Evolutionary conservation across 2,113 vertebrate species (phyloP), one percentile per base, ranked within the genome.

Genomic region (Grallaria varia): DNA sequence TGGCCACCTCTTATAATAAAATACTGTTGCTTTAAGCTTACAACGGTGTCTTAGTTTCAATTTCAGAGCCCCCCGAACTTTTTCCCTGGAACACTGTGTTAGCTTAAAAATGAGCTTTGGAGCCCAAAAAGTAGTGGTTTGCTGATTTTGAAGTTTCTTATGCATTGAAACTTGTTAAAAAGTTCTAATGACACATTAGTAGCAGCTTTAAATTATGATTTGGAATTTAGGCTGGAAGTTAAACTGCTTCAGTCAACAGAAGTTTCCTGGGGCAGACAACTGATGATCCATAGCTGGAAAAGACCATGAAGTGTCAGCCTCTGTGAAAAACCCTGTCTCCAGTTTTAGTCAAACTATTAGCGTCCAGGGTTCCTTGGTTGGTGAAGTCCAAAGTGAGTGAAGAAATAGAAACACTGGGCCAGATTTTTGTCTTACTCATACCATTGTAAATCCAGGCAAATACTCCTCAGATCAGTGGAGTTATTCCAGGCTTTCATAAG

Each of bases 371-470:
- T 89, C 39, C 68, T 59, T 74, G 44, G 72, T 14, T n/a, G 10
- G 13, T 94, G 59, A 92, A 84, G 59, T 76, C 23, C 56, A 47
- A 82, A 62, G 35, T 62, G 17, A 81, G 19, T 56, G 40, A 94
- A 88, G 39, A 94, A 81, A 79, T 4, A 76, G 49, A 78, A 95
- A 56, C 12, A 58, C 39, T 27, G 59, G 44, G 27, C 31, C 44
- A 76, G 71, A 79, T 64, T 95, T 95, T 87, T 75, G 47, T 92
- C 52, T 89, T 89, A 30, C 33, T 89, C 89, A 86, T 87, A 69
- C 81, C 24, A 30, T 24, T 55, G 45, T 79, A 95, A 95, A 97
- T 84, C 68, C 76, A 71, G 50, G 59, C 58, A 76, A 93, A 81
- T 80, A 95, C 73, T 68, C 25, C 66, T 66, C 49, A 90, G 75